These are phyloP conservation scores for Cryptoblepharus egeriae DNA, from an alignment of 2,797 vertebrate genomes.

Conservation along the genomic window DNA sequence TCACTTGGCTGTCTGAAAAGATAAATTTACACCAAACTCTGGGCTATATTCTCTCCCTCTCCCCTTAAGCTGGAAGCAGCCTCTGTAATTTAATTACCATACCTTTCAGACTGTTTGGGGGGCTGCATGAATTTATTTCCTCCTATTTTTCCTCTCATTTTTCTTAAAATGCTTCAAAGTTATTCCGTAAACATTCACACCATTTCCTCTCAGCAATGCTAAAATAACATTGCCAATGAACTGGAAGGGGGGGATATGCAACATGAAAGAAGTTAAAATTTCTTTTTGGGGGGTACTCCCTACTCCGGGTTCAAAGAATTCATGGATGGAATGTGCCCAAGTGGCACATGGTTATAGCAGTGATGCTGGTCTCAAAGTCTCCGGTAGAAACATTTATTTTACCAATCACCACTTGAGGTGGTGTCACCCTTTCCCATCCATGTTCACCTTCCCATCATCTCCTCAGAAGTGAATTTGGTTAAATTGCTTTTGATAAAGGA, in stretches of 20 bases:
- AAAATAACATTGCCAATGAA: slow-evolving; percentile 10
- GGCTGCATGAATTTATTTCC: slow-evolving; percentile 37
- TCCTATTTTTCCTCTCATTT: background rate
- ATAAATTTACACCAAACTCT: slow-evolving; percentile 56
- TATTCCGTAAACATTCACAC: slow-evolving; percentile 13
- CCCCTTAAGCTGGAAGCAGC: slow-evolving; percentile 48
- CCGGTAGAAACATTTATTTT: slow-evolving; percentile 45
- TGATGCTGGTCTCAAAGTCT: background rate
- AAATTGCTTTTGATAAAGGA: background rate
- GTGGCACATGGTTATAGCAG: background rate
- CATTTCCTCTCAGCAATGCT: background rate
- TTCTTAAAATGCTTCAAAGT: slow-evolving; percentile 36
- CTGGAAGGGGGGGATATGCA: background rate
- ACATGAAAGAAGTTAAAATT: slow-evolving; percentile 4
- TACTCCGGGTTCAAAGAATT: background rate
- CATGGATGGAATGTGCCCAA: background rate
- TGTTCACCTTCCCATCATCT: background rate
- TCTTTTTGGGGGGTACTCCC: background rate
- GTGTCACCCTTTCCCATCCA: background rate
- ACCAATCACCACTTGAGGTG: slow-evolving; percentile 25
- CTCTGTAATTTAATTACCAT: slow-evolving; percentile 57
- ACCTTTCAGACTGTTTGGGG: slow-evolving; percentile 51
- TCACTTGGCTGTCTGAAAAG: slow-evolving; percentile 55
- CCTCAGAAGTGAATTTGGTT: background rate
- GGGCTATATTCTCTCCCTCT: slow-evolving; percentile 28